Percentiles rank a stretch among this genome's conserved stretches.
Conservation (phyloP, 2,797 vertebrate species). For the Fringilla coelebs region DNA sequence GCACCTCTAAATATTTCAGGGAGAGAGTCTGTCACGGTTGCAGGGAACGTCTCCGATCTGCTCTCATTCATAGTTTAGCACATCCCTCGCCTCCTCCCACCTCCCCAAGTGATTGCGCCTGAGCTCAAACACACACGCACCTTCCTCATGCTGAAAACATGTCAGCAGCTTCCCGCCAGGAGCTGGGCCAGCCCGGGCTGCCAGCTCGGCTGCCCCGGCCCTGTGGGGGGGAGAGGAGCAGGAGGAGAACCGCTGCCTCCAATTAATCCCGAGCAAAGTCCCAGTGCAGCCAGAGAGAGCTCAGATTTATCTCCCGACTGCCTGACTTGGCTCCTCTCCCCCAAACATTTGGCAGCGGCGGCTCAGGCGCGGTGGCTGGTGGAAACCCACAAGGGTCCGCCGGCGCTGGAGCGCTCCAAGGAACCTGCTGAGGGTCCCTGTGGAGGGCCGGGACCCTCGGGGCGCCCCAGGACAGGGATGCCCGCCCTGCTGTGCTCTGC, state of each 20-base stretch:
- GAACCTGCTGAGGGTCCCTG: constrained; percentile 3
- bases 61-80: constrained; percentile 31
- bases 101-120: background rate
- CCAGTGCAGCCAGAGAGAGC: constrained; percentile 29
- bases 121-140: background rate
- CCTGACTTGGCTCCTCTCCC: constrained; percentile 67
- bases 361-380: constrained; percentile 14
- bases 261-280: constrained; percentile 62
- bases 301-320: constrained; percentile 66
- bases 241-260: constrained; percentile 37
- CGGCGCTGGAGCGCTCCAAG: background rate
- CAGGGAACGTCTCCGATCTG: background rate
- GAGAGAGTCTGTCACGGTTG: background rate
- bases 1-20: constrained; percentile 28
- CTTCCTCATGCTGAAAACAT: constrained; percentile 21
- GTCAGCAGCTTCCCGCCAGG: background rate
- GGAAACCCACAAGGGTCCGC: constrained; percentile 13
- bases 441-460: background rate
- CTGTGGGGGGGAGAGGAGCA: background rate
- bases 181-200: background rate
- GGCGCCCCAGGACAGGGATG: background rate
- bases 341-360: constrained; percentile 45
- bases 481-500: rapidly evolving
- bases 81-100: constrained; percentile 3
- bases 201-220: background rate